Percentiles rank a stretch among this genome's conserved stretches.
These are phyloP conservation scores for Lepilemur ruficaudatus DNA, from an alignment of 2,797 vertebrate species.

Conservation along the genomic window DNA sequence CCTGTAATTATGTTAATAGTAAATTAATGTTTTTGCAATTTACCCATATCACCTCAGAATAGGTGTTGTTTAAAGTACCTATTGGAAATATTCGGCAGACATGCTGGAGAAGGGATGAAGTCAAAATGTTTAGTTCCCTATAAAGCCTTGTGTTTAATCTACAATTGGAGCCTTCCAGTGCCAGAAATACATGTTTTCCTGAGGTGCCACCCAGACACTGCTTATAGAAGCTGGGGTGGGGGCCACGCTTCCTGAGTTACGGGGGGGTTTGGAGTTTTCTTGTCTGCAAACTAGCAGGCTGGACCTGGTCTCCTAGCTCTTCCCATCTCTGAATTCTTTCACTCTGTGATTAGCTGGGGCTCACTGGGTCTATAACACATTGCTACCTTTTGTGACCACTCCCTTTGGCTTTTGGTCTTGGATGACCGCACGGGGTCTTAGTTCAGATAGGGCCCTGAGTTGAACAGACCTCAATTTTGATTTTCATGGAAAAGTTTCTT, in stretches of 20 bases:
- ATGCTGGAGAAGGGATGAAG: conserved; percentile 2
- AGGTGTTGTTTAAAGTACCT: conserved; percentile 60
- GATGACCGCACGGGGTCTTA: background rate
- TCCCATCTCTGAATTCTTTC: background rate
- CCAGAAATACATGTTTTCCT: background rate
- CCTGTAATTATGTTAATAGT: conserved; percentile 71
- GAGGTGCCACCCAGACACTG: accelerated
- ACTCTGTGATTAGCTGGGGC: background rate
- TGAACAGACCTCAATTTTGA: background rate
- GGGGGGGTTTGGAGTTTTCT: background rate
- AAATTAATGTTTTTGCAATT: conserved; percentile 78
- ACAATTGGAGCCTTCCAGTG: background rate
- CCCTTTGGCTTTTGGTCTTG: background rate
- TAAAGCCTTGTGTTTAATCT: background rate
- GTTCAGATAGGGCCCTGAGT: background rate
- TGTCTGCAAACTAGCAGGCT: background rate
- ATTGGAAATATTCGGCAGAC: conserved; percentile 60
- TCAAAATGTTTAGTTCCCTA: conserved; percentile 42
- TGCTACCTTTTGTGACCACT: background rate
- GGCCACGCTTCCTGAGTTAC: background rate
- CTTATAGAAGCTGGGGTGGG: background rate
- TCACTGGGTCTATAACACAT: background rate
- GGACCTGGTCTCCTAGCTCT: background rate
- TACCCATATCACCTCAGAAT: conserved; percentile 68
- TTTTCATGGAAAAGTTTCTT: background rate